Evolutionary conservation across 2,113 vertebrate genomes (phyloP), one percentile per base, ranked within the genome.

Genomic region (Xyliphius kryptos): DNA sequence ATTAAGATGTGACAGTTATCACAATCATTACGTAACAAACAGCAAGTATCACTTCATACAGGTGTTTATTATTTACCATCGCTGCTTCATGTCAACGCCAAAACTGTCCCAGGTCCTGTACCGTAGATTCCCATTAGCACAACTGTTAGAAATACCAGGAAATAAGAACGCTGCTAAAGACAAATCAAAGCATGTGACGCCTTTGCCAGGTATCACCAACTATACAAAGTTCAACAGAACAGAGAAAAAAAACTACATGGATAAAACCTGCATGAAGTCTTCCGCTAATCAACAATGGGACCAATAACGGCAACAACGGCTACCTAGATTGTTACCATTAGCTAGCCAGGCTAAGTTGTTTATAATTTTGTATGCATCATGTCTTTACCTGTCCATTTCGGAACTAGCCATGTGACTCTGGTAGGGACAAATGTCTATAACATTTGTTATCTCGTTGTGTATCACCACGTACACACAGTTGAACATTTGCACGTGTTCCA

Each of bases 21-120:
- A n/a, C n/a, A n/a, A n/a, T 56, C 10, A 38, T 55, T 19, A 55
- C 38, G 26, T 55, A 38, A 55, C 53, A 55, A 17, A 17, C 52
- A 17, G 15, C 32, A 10, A 38, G 32, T 19, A 3, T 51, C 12
- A 21, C 20, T 13, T 21, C 16, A 19, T 15, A 55, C 53, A 38
- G 53, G 36, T 13, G 53, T 16, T 17, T 38, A 56, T 56, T 14
- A 20, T 6, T 0, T 16, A 40, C n/a, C 16, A 13, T 12, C 37
- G 1, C 16, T 1, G 36, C 36, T 40, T 40, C 36, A 9, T 10
- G 4, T 36, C 11, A 6, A 12, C 20, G n/a, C 16, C 51, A 26
- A 53, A 32, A 17, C 54, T 2, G 12, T 13, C 37, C 11, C 12
- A 19, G 37, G 5, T 41, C 54, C 4, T 2, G 10, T 7, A 12